Evolutionary conservation across 2,113 vertebrate species (phyloP).

Genomic region (Saguinus midas): DNA sequence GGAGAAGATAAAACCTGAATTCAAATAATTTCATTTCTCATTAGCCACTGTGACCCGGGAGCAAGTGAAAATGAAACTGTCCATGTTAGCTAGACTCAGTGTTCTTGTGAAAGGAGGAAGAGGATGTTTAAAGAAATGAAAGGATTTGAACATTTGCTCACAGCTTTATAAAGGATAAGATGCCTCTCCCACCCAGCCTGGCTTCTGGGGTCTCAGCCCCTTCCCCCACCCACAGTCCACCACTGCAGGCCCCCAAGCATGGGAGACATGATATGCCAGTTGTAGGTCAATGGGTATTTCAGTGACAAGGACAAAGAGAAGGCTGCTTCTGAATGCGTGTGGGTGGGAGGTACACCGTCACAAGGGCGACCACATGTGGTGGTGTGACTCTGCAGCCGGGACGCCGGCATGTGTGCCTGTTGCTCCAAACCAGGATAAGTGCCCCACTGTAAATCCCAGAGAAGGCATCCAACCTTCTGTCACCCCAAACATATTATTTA

Average conservation of each 20-base stretch:
- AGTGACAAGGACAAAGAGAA: too few relatives aligned
- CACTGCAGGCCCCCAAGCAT: accelerated
- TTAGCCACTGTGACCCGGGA: background rate
- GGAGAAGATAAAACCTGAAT: background rate
- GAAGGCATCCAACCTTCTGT: background rate
- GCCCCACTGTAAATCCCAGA: background rate
- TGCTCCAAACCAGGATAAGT: background rate
- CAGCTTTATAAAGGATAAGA: background rate
- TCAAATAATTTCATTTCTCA: conserved; percentile 13
- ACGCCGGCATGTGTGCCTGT: accelerated
- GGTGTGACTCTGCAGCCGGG: background rate
- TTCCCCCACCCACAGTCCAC: background rate
- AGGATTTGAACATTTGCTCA: background rate
- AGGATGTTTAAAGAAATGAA: background rate
- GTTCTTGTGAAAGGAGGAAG: background rate
- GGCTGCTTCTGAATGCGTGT: accelerated
- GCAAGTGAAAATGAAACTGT: background rate
- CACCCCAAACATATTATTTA: background rate
- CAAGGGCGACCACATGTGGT: too few relatives aligned
- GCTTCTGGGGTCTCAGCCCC: background rate
- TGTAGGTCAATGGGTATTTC: background rate
- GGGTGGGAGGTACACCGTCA: accelerated
- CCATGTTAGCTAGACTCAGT: accelerated
- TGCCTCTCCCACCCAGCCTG: background rate
- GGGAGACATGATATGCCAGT: background rate